Conservation (phyloP, 2,797 vertebrate species). For the Notoglanidium macrostoma region DNA sequence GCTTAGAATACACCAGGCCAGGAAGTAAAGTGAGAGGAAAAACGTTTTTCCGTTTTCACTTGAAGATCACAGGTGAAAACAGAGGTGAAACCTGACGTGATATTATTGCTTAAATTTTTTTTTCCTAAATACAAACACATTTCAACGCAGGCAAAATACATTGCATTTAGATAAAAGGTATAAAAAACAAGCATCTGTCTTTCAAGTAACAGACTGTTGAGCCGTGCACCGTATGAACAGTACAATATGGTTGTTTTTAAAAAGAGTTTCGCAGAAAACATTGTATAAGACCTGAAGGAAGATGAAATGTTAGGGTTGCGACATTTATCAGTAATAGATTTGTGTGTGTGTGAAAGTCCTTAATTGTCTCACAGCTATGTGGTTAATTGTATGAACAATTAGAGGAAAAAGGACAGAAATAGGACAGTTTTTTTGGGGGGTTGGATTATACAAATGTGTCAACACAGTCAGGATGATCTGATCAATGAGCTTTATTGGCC, state of each 20-base stretch:
- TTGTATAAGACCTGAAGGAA: not conserved
- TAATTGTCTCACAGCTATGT: not conserved
- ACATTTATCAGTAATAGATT: not conserved
- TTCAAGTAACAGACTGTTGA: not conserved
- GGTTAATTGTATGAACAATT: not conserved
- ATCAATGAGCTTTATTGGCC: too few relatives aligned
- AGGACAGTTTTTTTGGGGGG: too few relatives aligned
- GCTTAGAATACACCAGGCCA: not conserved
- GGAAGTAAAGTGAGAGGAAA: not conserved
- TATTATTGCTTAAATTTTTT: not conserved
- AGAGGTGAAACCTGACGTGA: not conserved
- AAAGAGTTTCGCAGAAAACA: not conserved
- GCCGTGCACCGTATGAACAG: not conserved
- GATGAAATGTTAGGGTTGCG: not conserved
- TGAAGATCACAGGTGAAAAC: not conserved
- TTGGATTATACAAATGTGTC: too few relatives aligned
- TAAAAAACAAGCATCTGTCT: not conserved
- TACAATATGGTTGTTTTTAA: too few relatives aligned
- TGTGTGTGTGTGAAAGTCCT: not conserved
- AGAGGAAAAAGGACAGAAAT: not conserved
- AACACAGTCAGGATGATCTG: too few relatives aligned
- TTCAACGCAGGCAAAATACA: not conserved
- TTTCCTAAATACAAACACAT: not conserved
- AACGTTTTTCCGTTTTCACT: not conserved
- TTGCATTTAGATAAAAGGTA: not conserved